Conservation (phyloP, 2,888 invertebrate genomes). For the Stictocephala bisonia region DNA sequence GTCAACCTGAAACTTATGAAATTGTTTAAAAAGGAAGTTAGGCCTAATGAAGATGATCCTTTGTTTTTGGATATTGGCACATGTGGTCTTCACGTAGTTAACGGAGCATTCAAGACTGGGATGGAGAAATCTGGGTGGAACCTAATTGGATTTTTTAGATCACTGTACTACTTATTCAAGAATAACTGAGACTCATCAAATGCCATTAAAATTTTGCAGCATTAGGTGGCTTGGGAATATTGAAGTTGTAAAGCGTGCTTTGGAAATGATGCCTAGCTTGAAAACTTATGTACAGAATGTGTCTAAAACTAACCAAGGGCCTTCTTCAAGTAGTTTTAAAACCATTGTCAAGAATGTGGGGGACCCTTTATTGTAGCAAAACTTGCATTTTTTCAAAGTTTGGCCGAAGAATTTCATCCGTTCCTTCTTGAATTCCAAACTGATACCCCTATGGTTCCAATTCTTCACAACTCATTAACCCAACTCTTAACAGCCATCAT, state of each 20-base stretch:
- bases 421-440: constrained; percentile 46
- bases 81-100: constrained; percentile 38
- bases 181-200: constrained; percentile 34
- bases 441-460: constrained; percentile 46
- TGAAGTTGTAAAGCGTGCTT: constrained; percentile 49
- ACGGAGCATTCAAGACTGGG: constrained; percentile 37
- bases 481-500: neutral
- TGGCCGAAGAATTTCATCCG: constrained; percentile 48
- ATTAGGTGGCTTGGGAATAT: constrained; percentile 49
- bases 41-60: neutral
- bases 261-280: constrained; percentile 41
- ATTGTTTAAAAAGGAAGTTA: constrained; percentile 37
- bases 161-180: constrained; percentile 47
- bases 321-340: neutral
- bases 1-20: constrained; percentile 42
- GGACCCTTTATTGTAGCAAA: constrained; percentile 46
- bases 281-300: constrained; percentile 38
- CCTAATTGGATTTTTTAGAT: constrained; percentile 41
- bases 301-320: too few relatives aligned
- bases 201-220: constrained; percentile 48
- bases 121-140: constrained; percentile 36
- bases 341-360: constrained; percentile 16
- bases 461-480: constrained; percentile 7
- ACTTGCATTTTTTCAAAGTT: constrained; percentile 44
- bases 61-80: constrained; percentile 21